These are phyloP conservation scores for Esox masquinongy DNA, from an alignment of 2,797 vertebrate genomes.

Conservation along the genomic window DNA sequence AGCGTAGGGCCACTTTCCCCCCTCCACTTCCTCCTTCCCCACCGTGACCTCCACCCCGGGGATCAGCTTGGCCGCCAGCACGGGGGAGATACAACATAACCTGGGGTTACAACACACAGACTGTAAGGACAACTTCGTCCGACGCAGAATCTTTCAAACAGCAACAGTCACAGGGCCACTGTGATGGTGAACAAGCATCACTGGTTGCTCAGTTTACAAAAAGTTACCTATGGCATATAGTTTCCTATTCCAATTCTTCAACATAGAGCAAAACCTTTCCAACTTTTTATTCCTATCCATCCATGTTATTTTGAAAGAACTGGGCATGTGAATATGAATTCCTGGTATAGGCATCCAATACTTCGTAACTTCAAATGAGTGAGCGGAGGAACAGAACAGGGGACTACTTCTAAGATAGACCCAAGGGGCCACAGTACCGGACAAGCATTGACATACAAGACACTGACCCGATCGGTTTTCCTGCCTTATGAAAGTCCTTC, in stretches of 20 bases:
- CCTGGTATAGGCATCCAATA: too few relatives aligned
- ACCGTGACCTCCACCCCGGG: slow-evolving; percentile 82
- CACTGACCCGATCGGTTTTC: slow-evolving; percentile 84
- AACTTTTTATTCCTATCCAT: neutral
- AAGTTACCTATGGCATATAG: too few relatives aligned
- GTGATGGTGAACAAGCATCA: neutral
- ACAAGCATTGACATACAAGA: neutral
- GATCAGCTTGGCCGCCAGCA: slow-evolving; percentile 83
- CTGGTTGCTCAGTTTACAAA: neutral
- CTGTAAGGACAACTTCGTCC: neutral
- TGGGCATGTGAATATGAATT: neutral
- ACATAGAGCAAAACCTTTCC: too few relatives aligned
- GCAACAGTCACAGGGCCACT: too few relatives aligned
- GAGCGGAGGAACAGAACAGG: neutral
- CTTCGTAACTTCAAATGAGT: neutral
- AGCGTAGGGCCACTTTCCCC: slow-evolving; percentile 83
- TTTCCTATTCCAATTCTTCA: too few relatives aligned
- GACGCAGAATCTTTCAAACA: neutral
- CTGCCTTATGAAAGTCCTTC: slow-evolving; percentile 80
- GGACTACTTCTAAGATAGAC: neutral
- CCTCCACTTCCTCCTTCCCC: slow-evolving; percentile 84
- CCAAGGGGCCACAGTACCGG: neutral
- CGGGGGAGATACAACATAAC: slow-evolving; percentile 84
- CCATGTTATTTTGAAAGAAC: neutral
- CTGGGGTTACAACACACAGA: slow-evolving; percentile 55